phyloP scores from a whole-genome alignment of 2,113 vertebrate species.

The Mormyrus iriodes region DNA sequence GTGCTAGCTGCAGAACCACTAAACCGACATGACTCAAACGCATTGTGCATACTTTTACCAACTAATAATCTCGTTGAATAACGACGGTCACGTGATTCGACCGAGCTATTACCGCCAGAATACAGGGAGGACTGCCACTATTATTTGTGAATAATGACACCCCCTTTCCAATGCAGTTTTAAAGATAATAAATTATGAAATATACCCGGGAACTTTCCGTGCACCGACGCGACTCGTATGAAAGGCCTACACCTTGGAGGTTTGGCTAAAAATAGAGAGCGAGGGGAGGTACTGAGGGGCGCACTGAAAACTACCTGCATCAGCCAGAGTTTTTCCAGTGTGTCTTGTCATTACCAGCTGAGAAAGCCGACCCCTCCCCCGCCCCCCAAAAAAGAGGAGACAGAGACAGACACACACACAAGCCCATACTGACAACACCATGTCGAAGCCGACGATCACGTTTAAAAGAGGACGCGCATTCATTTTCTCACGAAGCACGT shows the following conservation, averaged over 20 bases:
- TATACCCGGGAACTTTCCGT: background rate
- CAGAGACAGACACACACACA: background rate
- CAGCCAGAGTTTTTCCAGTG: background rate
- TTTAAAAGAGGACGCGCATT: background rate
- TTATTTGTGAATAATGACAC: background rate
- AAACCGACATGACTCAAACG: slow-evolving; percentile 4
- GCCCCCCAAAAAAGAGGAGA: background rate
- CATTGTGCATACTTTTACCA: background rate
- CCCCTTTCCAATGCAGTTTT: background rate
- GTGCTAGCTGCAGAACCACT: background rate
- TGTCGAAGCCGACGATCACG: background rate
- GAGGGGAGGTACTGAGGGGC: background rate
- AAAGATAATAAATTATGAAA: slow-evolving; percentile 2
- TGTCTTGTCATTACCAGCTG: background rate
- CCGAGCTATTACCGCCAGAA: background rate
- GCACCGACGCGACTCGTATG: background rate
- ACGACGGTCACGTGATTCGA: slow-evolving; percentile 3
- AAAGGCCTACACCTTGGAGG: slow-evolving; percentile 13
- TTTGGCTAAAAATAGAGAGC: slow-evolving; percentile 23
- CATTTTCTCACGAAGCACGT: background rate
- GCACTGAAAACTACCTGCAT: slow-evolving; percentile 4
- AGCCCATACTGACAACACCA: background rate
- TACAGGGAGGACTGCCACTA: background rate
- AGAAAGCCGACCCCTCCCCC: background rate
- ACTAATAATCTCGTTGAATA: background rate